phyloP scores from a whole-genome alignment of 2,113 vertebrate species.

The Otocyon megalotis region DNA sequence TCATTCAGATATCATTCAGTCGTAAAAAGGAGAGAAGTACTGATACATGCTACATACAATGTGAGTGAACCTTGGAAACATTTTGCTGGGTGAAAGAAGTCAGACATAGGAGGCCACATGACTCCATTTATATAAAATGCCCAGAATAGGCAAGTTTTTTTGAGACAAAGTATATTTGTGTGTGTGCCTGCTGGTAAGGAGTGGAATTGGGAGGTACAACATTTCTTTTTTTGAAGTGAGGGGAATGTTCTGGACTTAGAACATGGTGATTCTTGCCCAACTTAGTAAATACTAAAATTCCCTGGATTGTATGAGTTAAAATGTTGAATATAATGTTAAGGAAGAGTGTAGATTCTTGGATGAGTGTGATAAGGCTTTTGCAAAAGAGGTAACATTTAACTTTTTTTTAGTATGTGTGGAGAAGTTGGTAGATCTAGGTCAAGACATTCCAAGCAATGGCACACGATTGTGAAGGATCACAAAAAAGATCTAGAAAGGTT shows the following conservation, averaged over 20 bases:
- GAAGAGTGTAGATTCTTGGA: background rate
- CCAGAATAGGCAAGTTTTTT: background rate
- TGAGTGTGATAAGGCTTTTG: background rate
- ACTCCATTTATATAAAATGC: slow-evolving; percentile 2
- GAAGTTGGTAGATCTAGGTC: background rate
- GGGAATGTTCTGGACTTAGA: background rate
- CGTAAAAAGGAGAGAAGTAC: slow-evolving; percentile 13
- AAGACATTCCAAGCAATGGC: background rate
- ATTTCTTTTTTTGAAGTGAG: slow-evolving; percentile 30
- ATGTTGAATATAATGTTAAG: background rate
- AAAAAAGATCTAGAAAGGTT: background rate
- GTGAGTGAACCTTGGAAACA: background rate
- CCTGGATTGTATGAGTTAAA: background rate
- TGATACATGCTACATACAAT: background rate
- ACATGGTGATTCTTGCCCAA: background rate
- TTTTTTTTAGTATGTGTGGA: background rate
- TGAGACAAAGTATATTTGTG: background rate
- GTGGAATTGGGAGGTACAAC: background rate
- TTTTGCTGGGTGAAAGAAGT: background rate
- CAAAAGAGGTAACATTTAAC: background rate
- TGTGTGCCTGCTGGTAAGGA: background rate
- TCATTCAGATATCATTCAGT: background rate
- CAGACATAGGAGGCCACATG: background rate
- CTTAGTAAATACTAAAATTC: background rate
- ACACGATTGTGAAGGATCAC: background rate